These are phyloP conservation scores for Menidia beryllina DNA, from an alignment of 2,113 vertebrate genomes.

Conservation along the genomic window DNA sequence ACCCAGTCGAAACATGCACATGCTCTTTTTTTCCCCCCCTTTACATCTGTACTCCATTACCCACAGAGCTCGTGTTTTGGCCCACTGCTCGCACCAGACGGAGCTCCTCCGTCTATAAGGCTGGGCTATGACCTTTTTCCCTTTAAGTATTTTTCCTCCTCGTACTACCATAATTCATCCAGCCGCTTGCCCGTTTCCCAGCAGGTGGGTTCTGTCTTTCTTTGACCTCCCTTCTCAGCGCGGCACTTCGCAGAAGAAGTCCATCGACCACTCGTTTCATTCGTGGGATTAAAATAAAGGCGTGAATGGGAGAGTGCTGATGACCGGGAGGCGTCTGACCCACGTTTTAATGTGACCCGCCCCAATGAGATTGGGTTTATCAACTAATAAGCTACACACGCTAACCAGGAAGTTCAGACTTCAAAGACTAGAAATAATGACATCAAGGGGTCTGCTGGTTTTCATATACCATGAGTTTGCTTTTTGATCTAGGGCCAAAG, in stretches of 20 bases:
- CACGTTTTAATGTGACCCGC: conserved; percentile 26
- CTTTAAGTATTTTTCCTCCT: conserved; percentile 32
- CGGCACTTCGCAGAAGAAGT: neutral
- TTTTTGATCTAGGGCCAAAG: conserved; percentile 57
- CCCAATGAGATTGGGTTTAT: conserved; percentile 43
- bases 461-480: conserved; percentile 49
- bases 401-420: conserved; percentile 35
- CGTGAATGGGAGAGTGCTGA: conserved; percentile 16
- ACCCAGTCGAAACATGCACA: neutral
- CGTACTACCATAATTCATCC: conserved; percentile 50
- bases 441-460: conserved; percentile 42
- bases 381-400: conserved; percentile 34
- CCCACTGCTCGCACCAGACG: conserved; percentile 7
- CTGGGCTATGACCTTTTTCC: conserved; percentile 41
- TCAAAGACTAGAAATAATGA: conserved; percentile 56
- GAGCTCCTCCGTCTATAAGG: neutral
- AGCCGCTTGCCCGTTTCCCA: conserved; percentile 21
- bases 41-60: conserved; percentile 57
- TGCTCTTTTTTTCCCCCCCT: neutral
- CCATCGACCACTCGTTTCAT: conserved; percentile 23
- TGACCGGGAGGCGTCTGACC: conserved; percentile 7
- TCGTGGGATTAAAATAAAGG: neutral
- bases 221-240: conserved; percentile 14
- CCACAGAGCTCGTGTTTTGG: conserved; percentile 26
- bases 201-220: conserved; percentile 48